A percentile compares a stretch with the other conserved stretches of the same genome.
Evolutionary conservation across 2,888 invertebrate genomes (phyloP).

Genomic region (Patella pellucida): DNA sequence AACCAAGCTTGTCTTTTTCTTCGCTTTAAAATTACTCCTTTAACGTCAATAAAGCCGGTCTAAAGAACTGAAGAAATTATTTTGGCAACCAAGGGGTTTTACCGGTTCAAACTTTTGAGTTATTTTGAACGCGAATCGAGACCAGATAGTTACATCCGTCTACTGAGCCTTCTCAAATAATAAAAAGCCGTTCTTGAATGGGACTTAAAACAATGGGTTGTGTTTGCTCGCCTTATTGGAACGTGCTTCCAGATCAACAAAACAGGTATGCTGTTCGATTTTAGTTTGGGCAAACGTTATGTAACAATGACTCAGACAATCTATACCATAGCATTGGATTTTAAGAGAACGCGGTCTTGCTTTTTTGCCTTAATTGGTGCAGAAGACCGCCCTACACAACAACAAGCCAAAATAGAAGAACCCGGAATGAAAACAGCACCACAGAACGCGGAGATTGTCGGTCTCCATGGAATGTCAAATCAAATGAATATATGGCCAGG

Average conservation of each 20-base stretch:
- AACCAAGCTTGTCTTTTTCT: too few species aligned
- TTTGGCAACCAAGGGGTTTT: background rate
- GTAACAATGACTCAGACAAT: background rate
- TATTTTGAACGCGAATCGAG: background rate
- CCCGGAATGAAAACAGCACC: too few species aligned
- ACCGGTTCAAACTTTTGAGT: background rate
- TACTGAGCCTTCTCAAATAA: background rate
- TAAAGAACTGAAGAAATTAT: background rate
- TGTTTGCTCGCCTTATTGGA: slow-evolving; percentile 10
- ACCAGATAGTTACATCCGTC: slow-evolving; percentile 10
- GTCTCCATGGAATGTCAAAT: too few species aligned
- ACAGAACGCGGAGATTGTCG: too few species aligned
- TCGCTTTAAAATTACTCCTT: background rate
- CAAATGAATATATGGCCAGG: too few species aligned
- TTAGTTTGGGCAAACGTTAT: slow-evolving; percentile 9
- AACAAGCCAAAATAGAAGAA: too few species aligned
- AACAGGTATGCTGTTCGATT: background rate
- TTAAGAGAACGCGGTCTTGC: too few species aligned
- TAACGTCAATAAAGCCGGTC: background rate
- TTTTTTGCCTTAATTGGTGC: too few species aligned
- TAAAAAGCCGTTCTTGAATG: slow-evolving; percentile 8
- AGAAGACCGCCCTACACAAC: too few species aligned
- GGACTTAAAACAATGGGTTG: background rate
- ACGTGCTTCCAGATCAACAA: slow-evolving; percentile 7
- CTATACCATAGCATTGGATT: too few species aligned